A percentile compares a stretch with the other conserved stretches of the same genome.
phyloP scores from a whole-genome alignment of 2,888 invertebrate species.

The Pseudanteris insignis region DNA sequence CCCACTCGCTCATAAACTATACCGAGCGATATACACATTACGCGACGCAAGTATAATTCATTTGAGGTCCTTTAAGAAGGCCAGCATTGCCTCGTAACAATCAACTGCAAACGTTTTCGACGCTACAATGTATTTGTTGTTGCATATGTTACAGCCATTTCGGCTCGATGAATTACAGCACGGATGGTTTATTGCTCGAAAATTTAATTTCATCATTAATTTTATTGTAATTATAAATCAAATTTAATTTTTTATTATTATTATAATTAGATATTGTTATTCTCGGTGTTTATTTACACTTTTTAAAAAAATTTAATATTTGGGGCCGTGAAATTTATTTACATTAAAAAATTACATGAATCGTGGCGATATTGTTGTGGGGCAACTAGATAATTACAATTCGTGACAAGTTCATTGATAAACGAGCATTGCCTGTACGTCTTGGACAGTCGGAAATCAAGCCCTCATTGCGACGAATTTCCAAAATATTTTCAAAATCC shows the following conservation, averaged over 20 bases:
- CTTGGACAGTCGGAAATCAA: slow-evolving; percentile 28
- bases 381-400: slow-evolving; percentile 6
- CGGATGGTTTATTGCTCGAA: too few relatives aligned
- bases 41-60: slow-evolving; percentile 27
- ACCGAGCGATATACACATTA: slow-evolving; percentile 23
- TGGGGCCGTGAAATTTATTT: too few relatives aligned
- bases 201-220: too few relatives aligned
- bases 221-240: too few relatives aligned
- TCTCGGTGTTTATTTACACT: too few relatives aligned
- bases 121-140: slow-evolving; percentile 21
- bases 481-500: slow-evolving; percentile 28
- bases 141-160: slow-evolving; percentile 27
- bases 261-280: too few relatives aligned
- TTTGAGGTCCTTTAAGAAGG: slow-evolving; percentile 17
- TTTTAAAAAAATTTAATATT: too few relatives aligned
- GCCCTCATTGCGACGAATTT: slow-evolving; percentile 33
- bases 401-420: slow-evolving; percentile 15
- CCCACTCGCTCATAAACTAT: slow-evolving; percentile 36
- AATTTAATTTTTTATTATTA: too few relatives aligned
- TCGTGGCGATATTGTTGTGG: too few relatives aligned
- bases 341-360: too few relatives aligned
- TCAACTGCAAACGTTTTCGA: slow-evolving; percentile 21
- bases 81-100: slow-evolving; percentile 8
- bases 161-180: slow-evolving; percentile 12
- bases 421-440: slow-evolving; percentile 28